A percentile compares a stretch with the other conserved stretches of the same genome.
These are phyloP conservation scores for Amphilophus citrinellus DNA, from an alignment of 2,113 vertebrate species.

Conservation along the genomic window DNA sequence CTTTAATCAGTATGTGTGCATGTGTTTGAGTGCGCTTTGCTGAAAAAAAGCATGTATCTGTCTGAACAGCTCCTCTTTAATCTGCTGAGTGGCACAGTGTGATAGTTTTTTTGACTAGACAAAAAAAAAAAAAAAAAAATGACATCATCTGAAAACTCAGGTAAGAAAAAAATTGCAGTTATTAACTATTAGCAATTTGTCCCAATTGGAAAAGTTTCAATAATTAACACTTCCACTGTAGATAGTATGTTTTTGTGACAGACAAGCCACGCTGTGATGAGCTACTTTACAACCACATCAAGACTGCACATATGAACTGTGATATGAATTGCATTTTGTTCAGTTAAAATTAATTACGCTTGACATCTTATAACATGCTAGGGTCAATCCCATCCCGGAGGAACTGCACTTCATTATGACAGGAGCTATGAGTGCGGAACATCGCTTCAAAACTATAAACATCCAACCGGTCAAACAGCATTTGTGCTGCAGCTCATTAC, in stretches of 20 bases:
- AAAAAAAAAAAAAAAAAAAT: background rate
- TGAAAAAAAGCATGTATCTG: conserved; percentile 20
- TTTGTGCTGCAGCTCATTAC: background rate
- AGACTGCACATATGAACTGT: background rate
- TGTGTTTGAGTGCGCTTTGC: background rate
- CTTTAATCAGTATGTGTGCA: conserved; percentile 43
- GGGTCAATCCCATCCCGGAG: background rate
- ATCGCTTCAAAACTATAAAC: background rate
- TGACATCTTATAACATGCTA: background rate
- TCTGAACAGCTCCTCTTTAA: conserved; percentile 31
- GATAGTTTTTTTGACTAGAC: background rate
- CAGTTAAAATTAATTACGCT: background rate
- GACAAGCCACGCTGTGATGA: background rate
- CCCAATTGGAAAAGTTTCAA: background rate
- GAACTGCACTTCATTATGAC: background rate
- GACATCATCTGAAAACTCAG: background rate
- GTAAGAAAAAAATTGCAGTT: background rate
- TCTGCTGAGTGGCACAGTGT: conserved; percentile 13
- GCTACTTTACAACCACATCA: background rate
- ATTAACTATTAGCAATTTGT: background rate
- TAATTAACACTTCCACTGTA: background rate
- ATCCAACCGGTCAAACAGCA: background rate
- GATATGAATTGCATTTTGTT: background rate
- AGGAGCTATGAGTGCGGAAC: background rate
- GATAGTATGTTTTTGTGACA: background rate